These are phyloP conservation scores for Pollimyrus isidori DNA, from an alignment of 2,113 vertebrate species.

Conservation along the genomic window DNA sequence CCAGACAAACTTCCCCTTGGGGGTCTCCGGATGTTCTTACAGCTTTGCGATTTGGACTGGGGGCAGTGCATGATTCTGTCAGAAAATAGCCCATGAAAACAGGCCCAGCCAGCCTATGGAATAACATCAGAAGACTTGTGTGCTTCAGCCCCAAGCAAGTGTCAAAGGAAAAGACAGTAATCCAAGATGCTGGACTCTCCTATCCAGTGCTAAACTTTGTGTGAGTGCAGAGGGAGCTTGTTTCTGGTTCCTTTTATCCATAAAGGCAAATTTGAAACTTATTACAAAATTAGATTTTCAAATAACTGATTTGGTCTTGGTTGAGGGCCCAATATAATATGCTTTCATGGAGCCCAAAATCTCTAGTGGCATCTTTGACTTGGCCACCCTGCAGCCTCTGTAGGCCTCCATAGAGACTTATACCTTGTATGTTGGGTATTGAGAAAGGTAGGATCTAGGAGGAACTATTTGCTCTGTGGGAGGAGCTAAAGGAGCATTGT, in stretches of 20 bases:
- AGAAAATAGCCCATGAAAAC: not conserved
- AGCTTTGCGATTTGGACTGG: constrained; percentile 12
- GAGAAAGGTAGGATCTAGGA: not conserved
- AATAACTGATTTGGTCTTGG: not conserved
- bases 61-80: not conserved
- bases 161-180: not conserved
- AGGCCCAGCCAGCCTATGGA: not conserved
- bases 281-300: no score
- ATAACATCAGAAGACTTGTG: not conserved
- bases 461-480: not conserved
- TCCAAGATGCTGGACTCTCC: not conserved
- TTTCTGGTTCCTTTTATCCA: not conserved
- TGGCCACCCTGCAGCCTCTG: not conserved
- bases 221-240: not conserved
- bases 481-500: not conserved
- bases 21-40: constrained; percentile 40
- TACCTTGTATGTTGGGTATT: not conserved
- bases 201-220: not conserved
- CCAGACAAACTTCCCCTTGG: not conserved
- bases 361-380: not conserved
- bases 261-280: not conserved
- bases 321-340: not conserved
- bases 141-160: not conserved
- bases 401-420: not conserved
- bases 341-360: not conserved